Conservation (phyloP, 2,113 vertebrate species). For the Corydoras maculifer region DNA sequence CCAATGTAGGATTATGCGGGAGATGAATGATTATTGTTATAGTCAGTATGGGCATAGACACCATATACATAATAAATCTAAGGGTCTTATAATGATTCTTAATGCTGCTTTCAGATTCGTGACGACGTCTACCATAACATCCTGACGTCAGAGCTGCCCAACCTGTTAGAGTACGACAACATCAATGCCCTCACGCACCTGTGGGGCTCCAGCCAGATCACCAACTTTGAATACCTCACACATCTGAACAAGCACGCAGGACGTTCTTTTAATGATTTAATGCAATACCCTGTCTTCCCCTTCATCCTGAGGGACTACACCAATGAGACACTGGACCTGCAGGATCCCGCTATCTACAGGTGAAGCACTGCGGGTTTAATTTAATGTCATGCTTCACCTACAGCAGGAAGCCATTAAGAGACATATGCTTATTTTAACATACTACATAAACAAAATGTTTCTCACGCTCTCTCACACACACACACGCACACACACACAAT, state of each 20-base stretch:
- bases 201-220: constrained; percentile 94
- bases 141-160: constrained; percentile 88
- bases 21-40: too few relatives aligned
- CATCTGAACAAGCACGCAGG: constrained; percentile 97
- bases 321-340: constrained; percentile 86
- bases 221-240: constrained; percentile 97
- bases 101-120: constrained; percentile 70
- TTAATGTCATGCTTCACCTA: too few relatives aligned
- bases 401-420: too few relatives aligned
- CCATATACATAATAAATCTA: too few relatives aligned
- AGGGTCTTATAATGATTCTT: too few relatives aligned
- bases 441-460: neutral
- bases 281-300: constrained; percentile 98
- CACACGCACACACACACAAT: too few relatives aligned
- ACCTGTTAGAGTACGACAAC: constrained; percentile 94
- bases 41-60: too few relatives aligned
- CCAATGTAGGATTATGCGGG: too few relatives aligned
- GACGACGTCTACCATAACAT: constrained; percentile 96
- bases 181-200: constrained; percentile 91
- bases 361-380: constrained; percentile 20
- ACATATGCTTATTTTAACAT: neutral
- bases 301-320: constrained; percentile 91
- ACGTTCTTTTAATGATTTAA: constrained; percentile 96
- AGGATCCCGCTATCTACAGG: constrained; percentile 82
- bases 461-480: too few relatives aligned